Evolutionary conservation across 2,888 invertebrate species (phyloP), one percentile per base, ranked within the genome.

Genomic region (Drosophila merina): DNA sequence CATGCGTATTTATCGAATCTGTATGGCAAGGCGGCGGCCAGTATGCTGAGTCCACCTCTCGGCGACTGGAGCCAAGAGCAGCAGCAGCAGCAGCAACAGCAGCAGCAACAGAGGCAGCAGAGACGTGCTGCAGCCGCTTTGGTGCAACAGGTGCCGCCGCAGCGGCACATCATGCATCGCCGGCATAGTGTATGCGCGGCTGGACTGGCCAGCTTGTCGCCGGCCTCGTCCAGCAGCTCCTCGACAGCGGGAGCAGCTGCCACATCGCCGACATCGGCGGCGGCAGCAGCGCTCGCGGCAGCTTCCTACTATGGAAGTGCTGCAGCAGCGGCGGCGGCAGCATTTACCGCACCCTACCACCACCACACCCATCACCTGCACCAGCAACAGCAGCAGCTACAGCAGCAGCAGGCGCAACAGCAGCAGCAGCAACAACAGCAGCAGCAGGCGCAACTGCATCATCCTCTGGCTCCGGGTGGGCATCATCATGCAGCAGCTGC

Each of bases 41-140:
- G 89, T 28, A 90, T 92, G 88, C 68, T 92, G 20, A 91, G 91
- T 77, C 91, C 91, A 8, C 91, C 91, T 8, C 57, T 90, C 7
- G 86, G 86, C 62, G 60, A 8, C 47, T 47, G 44, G 60, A 63
- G 26, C 71, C 42, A 42, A 1, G 44, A 76, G 12, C 72, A 49
- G 9, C 50, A 49, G 20, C 57, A 57, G 30, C 58, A 48, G 7
- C 51, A 38, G 14, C 57, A 44, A 10, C 40, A 30, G 3, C 52
- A 45, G 7, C 70, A 70, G n/a, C 55, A 28, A 0, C 52, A 36
- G 31, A 44, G 42, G 12, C 50, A 48, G 30, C 45, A 44, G 30
- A 38, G 31, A n/a, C 57, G 26, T 47, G 25, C 59, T 14, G n/a
- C 64, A 30, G 20, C 76, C 31, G 9, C 63, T 10, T 56, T 40